Evolutionary conservation across 2,888 invertebrate genomes (phyloP), one percentile per base, ranked within the genome.

Genomic region (Oscheius onirici): DNA sequence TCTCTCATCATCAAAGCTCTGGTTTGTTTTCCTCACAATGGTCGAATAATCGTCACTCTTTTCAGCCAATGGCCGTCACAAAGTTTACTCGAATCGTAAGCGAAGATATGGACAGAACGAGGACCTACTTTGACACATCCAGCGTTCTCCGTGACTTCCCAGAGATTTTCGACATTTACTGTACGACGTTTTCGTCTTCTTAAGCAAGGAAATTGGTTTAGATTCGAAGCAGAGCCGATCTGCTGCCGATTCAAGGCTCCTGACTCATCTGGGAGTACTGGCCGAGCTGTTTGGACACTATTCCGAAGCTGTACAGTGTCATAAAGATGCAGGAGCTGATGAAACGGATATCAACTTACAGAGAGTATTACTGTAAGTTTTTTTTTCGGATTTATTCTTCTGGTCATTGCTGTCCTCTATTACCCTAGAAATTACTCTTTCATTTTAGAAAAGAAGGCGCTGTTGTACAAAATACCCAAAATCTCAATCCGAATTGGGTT

Each of bases 271-370:
- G 3, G 78, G 73, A 8, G n/a, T 78, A 8, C 52, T 80, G 5
- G 67, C 74, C 1, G 78, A 80, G 41, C 71, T 77, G 0, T 78
- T 78, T 65, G 80, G 80, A 20, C 76, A 71, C 57, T 80, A 75
- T 57, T 61, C 70, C 0, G 74, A 78, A 52, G 71, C 76, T 2
- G 44, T 74, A 28, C n/a, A 22, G 8, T 63, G 63, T 26, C 49
- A 49, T 34, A 41, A 40, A n/a, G 52, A 41, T 10, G 66, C 54
- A 8, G 54, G 51, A 28, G 15, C 41, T 40, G 17, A 10, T 6
- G 34, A 22, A 15, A n/a, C n/a, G 3, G 51, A 51, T 13, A 24
- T n/a, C 20, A 41, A 66, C 34, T 41, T 52, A 1, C 52, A 73
- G 52, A 57, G 72, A 41, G 69, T 65, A 3, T 41, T 46, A 46